Conservation (phyloP, 2,888 invertebrate genomes). For the Pterobdella sp. region DNA sequence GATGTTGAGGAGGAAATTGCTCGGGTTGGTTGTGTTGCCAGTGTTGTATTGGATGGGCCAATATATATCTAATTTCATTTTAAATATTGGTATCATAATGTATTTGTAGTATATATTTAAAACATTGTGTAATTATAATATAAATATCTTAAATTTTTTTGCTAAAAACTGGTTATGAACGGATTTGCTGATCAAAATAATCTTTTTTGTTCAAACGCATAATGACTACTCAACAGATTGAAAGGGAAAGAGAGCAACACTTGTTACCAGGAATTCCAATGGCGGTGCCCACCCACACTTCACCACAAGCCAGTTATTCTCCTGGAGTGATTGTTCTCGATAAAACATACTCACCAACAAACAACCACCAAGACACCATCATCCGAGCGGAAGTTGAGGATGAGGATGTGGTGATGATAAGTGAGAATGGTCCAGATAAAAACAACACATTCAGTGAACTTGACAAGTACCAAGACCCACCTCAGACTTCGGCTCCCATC, state of each 20-base stretch:
- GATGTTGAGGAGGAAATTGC: constrained; percentile 54
- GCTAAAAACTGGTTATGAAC: neutral
- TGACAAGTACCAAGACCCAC: constrained; percentile 4
- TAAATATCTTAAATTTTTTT: neutral
- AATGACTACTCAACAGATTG: constrained; percentile 52
- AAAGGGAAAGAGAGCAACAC: constrained; percentile 69
- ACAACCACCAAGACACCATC: constrained; percentile 35
- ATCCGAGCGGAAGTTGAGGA: neutral
- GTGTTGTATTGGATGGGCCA: constrained; percentile 1
- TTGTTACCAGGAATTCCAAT: constrained; percentile 68
- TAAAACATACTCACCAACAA: constrained; percentile 30
- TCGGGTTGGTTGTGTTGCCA: constrained; percentile 39
- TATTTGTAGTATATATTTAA: no score
- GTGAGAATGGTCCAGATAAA: neutral
- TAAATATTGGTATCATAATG: neutral
- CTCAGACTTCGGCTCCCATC: constrained; percentile 12
- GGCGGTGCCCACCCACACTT: constrained; percentile 35
- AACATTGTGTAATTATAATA: no score
- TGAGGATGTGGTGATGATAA: neutral
- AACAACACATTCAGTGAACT: constrained; percentile 20
- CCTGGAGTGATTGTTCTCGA: constrained; percentile 22
- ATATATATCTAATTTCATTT: no score
- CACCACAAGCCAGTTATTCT: constrained; percentile 24
- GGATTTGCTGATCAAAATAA: neutral
- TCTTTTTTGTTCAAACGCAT: neutral